Conservation (phyloP, 1,140 invertebrate species). For the Orius laevigatus region DNA sequence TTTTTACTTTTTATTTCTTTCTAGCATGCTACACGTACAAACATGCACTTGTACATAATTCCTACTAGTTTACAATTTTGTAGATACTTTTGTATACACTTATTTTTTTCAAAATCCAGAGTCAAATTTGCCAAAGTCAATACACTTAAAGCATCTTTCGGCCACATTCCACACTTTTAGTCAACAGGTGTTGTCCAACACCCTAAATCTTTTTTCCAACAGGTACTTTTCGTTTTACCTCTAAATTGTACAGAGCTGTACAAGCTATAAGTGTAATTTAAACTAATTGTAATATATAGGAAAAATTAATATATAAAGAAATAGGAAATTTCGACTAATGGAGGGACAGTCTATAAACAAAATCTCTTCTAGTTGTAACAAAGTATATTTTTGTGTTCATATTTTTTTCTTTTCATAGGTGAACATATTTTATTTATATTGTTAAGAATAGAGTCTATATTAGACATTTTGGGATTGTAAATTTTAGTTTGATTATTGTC, state of each 20-base stretch:
- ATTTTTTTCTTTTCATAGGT: too few relatives aligned
- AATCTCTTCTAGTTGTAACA: too few relatives aligned
- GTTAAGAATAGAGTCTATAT: too few relatives aligned
- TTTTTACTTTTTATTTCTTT: neutral
- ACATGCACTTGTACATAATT: neutral
- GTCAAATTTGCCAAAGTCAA: neutral
- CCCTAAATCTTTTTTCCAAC: neutral
- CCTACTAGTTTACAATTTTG: neutral
- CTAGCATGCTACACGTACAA: neutral
- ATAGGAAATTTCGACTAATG: conserved; percentile 9
- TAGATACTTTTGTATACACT: neutral
- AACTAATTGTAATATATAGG: conserved; percentile 4
- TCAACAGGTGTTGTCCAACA: neutral
- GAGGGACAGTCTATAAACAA: conserved; percentile 17
- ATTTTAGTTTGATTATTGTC: too few relatives aligned
- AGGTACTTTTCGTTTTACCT: neutral
- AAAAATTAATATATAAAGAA: neutral
- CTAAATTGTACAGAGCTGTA: conserved; percentile 9
- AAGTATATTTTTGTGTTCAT: too few relatives aligned
- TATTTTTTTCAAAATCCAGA: conserved; percentile 3
- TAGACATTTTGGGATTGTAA: too few relatives aligned
- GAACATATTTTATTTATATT: too few relatives aligned
- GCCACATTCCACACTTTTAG: neutral
- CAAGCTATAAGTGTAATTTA: conserved; percentile 13
- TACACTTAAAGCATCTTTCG: neutral